These are phyloP conservation scores for Microplitis deprimator DNA, from an alignment of 2,888 invertebrate genomes.

Conservation along the genomic window DNA sequence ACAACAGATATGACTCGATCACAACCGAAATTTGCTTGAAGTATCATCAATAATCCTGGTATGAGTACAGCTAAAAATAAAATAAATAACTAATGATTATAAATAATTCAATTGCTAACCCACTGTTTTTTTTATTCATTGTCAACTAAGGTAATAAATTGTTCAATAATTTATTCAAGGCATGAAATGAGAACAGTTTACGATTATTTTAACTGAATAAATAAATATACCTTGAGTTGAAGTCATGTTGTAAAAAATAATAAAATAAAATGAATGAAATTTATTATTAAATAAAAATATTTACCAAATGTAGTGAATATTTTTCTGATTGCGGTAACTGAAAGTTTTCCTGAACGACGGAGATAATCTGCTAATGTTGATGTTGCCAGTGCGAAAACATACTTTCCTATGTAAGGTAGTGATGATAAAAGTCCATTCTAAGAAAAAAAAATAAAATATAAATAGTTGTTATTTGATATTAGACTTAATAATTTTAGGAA, in stretches of 20 bases:
- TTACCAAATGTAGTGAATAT: conserved; percentile 78
- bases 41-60: conserved; percentile 82
- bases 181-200: neutral
- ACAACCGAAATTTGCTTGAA: conserved; percentile 81
- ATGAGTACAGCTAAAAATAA: conserved; percentile 74
- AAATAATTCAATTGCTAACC: neutral
- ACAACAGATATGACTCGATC: conserved; percentile 81
- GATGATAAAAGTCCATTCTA: conserved; percentile 89
- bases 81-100: conserved; percentile 4
- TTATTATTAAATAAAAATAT: conserved; percentile 47
- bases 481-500: too few relatives aligned
- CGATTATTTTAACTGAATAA: conserved; percentile 3
- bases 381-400: conserved; percentile 82
- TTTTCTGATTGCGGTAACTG: conserved; percentile 83
- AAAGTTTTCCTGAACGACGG: conserved; percentile 77
- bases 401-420: conserved; percentile 89
- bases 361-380: conserved; percentile 83
- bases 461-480: neutral
- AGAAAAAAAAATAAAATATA: conserved; percentile 39
- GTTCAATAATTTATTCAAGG: neutral
- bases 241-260: neutral
- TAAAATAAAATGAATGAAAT: neutral
- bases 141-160: conserved; percentile 20
- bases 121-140: conserved; percentile 5
- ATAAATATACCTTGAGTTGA: neutral